Evolutionary conservation across 2,888 invertebrate species (phyloP), one percentile per base, ranked within the genome.

Genomic region (Leptopilina drosophilae): DNA sequence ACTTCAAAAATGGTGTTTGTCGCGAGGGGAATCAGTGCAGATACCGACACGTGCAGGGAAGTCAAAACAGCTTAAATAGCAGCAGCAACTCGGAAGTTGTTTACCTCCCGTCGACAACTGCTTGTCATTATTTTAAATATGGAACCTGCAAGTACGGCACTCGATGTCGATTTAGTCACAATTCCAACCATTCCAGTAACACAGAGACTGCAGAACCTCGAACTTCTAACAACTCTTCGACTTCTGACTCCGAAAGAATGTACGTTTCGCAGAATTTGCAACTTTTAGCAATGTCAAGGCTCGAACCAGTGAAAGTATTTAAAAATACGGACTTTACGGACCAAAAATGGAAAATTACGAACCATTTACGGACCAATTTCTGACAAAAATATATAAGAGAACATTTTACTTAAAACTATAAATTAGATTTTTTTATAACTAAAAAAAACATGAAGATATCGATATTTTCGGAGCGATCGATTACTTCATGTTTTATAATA

Each of bases 1-100:
- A 90, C 80, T 91, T 88, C 83, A 90, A 88, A 84, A 91, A 89
- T 87, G 91, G 91, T 77, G 82, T 87, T 53, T 91, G 91, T 81
- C 88, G 91, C 7, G 90, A 90, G 80, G 91, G 91, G 20, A 86
- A 81, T 76, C 90, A 91, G 77, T 91, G 91, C 83, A 87, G 88
- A 78, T 91, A 90, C 79, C 88, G 87, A 69, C 91, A 91, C 82
- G 84, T 83, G 20, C 87, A 87, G 85, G 84, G 82, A 67, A 76
- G 80, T 26, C 83, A 87, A 67, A 87, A 84, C 20, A 88, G 89
- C 67, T 80, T 80, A 42, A 84, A 83, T 76, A 64, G 81, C 78
- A 84, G 77, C 46, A 85, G 86, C 69, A 80, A 78, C 56, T 81
- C 62, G 7, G 82, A 81, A 42, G 46, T 78, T 33, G 56, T 73